Percentiles rank a stretch among this genome's conserved stretches.
Evolutionary conservation across 1,140 invertebrate species (phyloP).

Genomic region (Diachasma alloeum): DNA sequence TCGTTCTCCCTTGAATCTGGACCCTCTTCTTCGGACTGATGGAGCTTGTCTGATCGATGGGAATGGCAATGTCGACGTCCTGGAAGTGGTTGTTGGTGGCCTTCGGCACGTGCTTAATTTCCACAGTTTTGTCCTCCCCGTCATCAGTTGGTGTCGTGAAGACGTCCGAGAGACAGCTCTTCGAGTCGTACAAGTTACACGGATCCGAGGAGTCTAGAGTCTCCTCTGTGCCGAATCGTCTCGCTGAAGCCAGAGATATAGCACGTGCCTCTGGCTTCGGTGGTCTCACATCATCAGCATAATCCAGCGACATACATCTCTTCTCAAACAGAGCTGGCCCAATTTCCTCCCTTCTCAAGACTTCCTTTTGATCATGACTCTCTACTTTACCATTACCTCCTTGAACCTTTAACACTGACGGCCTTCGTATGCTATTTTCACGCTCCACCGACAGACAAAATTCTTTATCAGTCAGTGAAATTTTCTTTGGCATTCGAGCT

Average conservation of each 20-base stretch:
- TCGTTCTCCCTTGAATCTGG: conserved; percentile 44
- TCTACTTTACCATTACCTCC: not conserved
- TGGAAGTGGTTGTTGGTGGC: conserved; percentile 40
- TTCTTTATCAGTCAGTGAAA: conserved; percentile 59
- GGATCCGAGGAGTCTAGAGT: conserved; percentile 38
- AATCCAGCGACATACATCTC: conserved; percentile 56
- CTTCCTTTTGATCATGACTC: conserved; percentile 6
- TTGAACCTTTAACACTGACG: conserved; percentile 17
- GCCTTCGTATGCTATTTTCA: conserved; percentile 55
- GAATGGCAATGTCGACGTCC: conserved; percentile 52
- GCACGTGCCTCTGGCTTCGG: conserved; percentile 45
- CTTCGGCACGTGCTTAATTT: conserved; percentile 11
- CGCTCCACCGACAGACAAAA: conserved; percentile 60
- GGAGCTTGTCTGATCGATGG: conserved; percentile 45
- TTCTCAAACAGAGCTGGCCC: conserved; percentile 56
- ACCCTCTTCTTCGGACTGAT: conserved; percentile 39
- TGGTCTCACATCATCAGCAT: conserved; percentile 56
- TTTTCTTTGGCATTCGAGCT: conserved; percentile 50
- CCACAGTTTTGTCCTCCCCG: not conserved
- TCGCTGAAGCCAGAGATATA: conserved; percentile 52
- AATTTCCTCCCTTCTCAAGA: not conserved
- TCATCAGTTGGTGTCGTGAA: conserved; percentile 47
- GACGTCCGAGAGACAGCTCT: conserved; percentile 54
- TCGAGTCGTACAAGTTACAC: conserved; percentile 45
- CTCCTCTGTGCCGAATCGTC: conserved; percentile 45